Conservation (phyloP, 2,113 vertebrate genomes). For the Porphyrio hochstetteri region DNA sequence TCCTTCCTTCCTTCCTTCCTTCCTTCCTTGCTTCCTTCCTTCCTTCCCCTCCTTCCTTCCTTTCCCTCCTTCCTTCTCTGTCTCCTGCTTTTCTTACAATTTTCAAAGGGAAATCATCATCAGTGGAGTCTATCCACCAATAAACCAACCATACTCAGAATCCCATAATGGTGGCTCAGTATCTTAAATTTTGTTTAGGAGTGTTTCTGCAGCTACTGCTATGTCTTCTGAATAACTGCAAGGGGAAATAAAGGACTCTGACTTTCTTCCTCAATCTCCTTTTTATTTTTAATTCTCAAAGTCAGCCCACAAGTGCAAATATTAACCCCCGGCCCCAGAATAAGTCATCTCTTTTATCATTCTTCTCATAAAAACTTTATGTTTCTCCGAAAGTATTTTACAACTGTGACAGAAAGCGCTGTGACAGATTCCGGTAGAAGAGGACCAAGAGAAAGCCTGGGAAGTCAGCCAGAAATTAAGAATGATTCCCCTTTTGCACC, state of each 20-base stretch:
- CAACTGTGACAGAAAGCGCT: slow-evolving; percentile 76
- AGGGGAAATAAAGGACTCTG: slow-evolving; percentile 25
- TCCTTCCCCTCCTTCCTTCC: too few relatives aligned
- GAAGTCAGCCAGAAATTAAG: slow-evolving; percentile 76
- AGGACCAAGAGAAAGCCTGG: slow-evolving; percentile 71
- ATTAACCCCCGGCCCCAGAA: slow-evolving; percentile 68
- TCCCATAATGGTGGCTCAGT: background rate
- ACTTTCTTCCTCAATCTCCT: slow-evolving; percentile 24
- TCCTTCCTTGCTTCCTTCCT: too few relatives aligned
- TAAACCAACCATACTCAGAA: background rate
- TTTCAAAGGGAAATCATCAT: background rate
- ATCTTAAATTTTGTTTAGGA: background rate
- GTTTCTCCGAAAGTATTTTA: slow-evolving; percentile 81
- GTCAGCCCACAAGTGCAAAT: slow-evolving; percentile 62
- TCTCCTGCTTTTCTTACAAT: background rate
- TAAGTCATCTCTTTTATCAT: slow-evolving; percentile 74
- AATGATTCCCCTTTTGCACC: slow-evolving; percentile 64
- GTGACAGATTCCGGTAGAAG: slow-evolving; percentile 75
- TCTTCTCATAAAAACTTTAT: slow-evolving; percentile 83
- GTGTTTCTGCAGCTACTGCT: background rate
- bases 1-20: accelerated
- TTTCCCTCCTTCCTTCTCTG: background rate
- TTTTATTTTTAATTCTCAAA: slow-evolving; percentile 61
- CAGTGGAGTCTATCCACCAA: background rate
- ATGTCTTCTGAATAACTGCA: background rate